Conservation (phyloP, 2,113 vertebrate species). For the Forbesichthys papilliferus region DNA sequence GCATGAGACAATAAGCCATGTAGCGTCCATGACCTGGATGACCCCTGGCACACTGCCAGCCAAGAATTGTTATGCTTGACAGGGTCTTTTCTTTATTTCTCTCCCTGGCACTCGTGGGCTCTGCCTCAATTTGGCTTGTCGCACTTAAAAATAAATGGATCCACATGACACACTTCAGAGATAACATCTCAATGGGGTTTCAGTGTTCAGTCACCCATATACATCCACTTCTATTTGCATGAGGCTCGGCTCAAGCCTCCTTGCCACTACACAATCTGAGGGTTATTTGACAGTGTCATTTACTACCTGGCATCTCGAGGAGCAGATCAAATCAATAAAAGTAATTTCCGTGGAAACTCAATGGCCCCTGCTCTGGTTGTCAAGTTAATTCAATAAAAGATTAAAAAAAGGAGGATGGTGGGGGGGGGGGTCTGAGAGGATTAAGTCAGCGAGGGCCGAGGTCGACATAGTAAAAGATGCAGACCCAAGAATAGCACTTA, state of each 20-base stretch:
- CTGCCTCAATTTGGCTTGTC: constrained; percentile 29
- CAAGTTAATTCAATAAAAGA: constrained; percentile 48
- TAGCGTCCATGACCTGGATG: constrained; percentile 51
- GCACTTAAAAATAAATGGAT: constrained; percentile 55
- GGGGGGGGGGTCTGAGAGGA: background rate
- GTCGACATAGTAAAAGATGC: background rate
- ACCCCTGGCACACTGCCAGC: constrained; percentile 44
- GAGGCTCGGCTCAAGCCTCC: constrained; percentile 3
- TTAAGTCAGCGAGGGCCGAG: constrained; percentile 11
- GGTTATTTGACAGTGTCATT: constrained; percentile 34
- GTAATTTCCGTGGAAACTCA: constrained; percentile 48
- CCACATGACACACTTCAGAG: constrained; percentile 60
- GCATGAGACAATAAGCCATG: constrained; percentile 51
- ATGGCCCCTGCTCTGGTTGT: constrained; percentile 15
- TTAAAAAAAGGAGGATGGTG: background rate
- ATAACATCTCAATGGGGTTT: constrained; percentile 47
- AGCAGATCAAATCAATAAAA: constrained; percentile 52
- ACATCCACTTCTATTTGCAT: constrained; percentile 55
- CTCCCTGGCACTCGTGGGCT: constrained; percentile 26
- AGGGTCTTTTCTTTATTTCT: constrained; percentile 56
- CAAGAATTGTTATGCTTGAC: constrained; percentile 48
- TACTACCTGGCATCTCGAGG: constrained; percentile 44
- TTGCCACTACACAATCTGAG: background rate
- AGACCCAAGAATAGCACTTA: constrained; percentile 2
- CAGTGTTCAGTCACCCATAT: constrained; percentile 51